Percentiles rank a stretch among this genome's conserved stretches.
Conservation (phyloP, 2,888 invertebrate species). For the Brassicogethes aeneus region DNA sequence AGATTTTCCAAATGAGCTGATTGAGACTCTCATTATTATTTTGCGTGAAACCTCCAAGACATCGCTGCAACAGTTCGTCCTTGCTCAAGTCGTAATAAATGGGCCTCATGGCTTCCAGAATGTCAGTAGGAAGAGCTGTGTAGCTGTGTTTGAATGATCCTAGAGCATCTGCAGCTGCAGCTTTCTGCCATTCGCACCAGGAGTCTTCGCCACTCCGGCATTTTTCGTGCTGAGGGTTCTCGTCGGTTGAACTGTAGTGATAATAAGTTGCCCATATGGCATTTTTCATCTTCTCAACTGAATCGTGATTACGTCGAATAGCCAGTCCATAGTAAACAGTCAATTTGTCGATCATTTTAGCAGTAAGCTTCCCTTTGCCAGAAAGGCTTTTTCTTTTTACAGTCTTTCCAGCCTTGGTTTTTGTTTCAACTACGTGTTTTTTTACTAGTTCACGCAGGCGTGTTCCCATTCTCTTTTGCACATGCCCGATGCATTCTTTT, state of each 20-base stretch:
- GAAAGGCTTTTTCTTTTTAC: background rate
- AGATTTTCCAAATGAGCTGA: conserved; percentile 14
- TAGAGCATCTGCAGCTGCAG: background rate
- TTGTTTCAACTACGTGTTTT: background rate
- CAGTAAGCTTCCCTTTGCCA: too few relatives aligned
- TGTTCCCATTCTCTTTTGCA: background rate
- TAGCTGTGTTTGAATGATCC: background rate
- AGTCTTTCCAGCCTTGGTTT: background rate
- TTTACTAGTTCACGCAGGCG: background rate
- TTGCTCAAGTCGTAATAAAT: background rate
- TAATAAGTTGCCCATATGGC: background rate
- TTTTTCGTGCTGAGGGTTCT: background rate
- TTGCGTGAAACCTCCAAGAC: conserved; percentile 12
- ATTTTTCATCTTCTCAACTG: background rate
- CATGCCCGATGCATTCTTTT: background rate
- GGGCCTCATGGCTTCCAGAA: background rate
- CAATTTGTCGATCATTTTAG: background rate
- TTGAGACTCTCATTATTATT: conserved; percentile 15
- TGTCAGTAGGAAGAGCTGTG: background rate
- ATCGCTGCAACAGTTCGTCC: conserved; percentile 8
- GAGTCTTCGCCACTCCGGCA: background rate
- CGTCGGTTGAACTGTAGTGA: background rate
- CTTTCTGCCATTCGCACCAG: background rate
- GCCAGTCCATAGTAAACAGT: background rate
- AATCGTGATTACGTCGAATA: background rate